Evolutionary conservation across 2,888 invertebrate genomes (phyloP).

Genomic region (Epinotia brunnichana): DNA sequence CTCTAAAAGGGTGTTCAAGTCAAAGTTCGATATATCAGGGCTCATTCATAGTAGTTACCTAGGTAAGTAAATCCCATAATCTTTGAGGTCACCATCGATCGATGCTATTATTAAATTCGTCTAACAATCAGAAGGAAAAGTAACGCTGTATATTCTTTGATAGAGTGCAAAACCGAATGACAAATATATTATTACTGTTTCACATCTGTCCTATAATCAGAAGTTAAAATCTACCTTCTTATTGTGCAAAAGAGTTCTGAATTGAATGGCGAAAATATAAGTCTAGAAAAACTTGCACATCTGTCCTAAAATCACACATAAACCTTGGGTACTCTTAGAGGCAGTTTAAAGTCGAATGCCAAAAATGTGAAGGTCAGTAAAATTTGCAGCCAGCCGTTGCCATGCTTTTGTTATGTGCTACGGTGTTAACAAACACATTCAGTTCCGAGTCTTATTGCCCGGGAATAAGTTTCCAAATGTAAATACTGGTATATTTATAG

Average conservation of each 20-base stretch:
- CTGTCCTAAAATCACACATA: background rate
- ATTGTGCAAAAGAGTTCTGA: too few relatives aligned
- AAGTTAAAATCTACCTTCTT: too few relatives aligned
- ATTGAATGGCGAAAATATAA: too few relatives aligned
- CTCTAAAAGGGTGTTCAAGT: too few relatives aligned
- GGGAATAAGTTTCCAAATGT: background rate
- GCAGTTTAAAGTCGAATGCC: slow-evolving; percentile 7
- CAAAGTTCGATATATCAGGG: too few relatives aligned
- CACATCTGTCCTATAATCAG: too few relatives aligned
- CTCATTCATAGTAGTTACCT: too few relatives aligned
- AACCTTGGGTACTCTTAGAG: background rate
- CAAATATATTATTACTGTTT: background rate
- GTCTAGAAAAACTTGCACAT: background rate
- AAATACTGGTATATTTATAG: background rate
- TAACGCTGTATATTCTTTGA: background rate
- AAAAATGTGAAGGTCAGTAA: background rate
- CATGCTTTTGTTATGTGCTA: slow-evolving; percentile 18
- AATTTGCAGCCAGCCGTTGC: slow-evolving; percentile 6
- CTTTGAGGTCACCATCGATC: too few relatives aligned
- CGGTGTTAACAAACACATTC: background rate
- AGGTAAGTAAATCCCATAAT: too few relatives aligned
- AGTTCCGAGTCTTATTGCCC: background rate
- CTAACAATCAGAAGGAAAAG: background rate
- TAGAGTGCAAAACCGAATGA: background rate
- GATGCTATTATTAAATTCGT: background rate